A percentile compares a stretch with the other conserved stretches of the same genome.
Conservation (phyloP, 2,113 vertebrate species). For the Epinephelus cyanopodus region DNA sequence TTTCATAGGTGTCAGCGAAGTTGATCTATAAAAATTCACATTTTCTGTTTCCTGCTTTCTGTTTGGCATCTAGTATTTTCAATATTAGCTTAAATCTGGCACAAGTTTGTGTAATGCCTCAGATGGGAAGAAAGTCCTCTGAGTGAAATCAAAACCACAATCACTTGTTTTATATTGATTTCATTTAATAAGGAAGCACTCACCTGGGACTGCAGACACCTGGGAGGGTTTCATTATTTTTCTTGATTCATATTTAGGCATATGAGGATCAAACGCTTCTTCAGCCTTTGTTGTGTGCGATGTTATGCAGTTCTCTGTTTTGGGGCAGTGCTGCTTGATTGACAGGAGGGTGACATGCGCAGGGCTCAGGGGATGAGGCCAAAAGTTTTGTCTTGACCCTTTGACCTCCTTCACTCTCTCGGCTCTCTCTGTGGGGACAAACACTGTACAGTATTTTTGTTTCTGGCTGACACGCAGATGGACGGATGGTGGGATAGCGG, state of each 20-base stretch:
- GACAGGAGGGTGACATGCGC: constrained; percentile 70
- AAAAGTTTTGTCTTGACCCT: constrained; percentile 68
- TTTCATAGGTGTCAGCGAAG: background rate
- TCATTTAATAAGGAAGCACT: background rate
- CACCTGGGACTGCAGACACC: constrained; percentile 17
- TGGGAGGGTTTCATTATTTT: constrained; percentile 12
- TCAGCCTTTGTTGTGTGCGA: background rate
- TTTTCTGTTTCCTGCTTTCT: background rate
- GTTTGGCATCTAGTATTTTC: too few species aligned
- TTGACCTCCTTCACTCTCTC: constrained; percentile 58
- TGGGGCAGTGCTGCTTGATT: constrained; percentile 49
- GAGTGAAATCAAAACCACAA: constrained; percentile 32
- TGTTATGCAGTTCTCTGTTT: constrained; percentile 36
- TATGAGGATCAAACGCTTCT: background rate
- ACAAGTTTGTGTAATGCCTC: background rate
- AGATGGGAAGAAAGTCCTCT: background rate
- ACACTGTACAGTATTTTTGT: constrained; percentile 48
- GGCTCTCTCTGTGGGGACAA: constrained; percentile 58
- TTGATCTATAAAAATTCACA: background rate
- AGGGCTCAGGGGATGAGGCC: constrained; percentile 66
- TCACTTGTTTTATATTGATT: constrained; percentile 5
- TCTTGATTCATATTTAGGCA: constrained; percentile 10
- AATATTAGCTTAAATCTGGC: background rate
- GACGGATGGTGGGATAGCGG: constrained; percentile 38
- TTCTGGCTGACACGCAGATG: constrained; percentile 60